A percentile compares a stretch with the other conserved stretches of the same genome.
Conservation (phyloP, 1,140 invertebrate species). For the Sycobia sp. region DNA sequence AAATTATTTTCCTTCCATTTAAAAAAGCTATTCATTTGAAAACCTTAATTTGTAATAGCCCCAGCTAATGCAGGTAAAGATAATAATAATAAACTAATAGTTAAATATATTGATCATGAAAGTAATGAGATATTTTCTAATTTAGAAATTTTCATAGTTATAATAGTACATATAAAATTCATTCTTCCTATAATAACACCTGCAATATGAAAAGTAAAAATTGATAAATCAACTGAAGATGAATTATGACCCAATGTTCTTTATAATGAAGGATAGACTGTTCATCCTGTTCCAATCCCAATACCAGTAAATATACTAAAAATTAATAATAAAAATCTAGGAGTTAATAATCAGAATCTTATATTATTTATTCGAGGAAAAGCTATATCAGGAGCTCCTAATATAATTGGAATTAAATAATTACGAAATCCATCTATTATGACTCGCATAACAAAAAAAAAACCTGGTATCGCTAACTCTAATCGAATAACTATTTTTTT, state of each 20-base stretch:
- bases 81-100: conserved; percentile 69
- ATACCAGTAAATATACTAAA: conserved; percentile 65
- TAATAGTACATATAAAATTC: conserved; percentile 70
- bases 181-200: no score
- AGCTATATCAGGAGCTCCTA: conserved; percentile 75
- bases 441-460: conserved; percentile 80
- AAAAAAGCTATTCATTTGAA: no score
- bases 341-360: conserved; percentile 75
- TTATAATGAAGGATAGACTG: conserved; percentile 72
- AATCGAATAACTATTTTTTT: conserved; percentile 71
- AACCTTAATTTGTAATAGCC: conserved; percentile 75
- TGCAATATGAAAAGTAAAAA: conserved; percentile 72
- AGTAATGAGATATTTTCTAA: conserved; percentile 67
- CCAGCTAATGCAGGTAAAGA: conserved; percentile 74
- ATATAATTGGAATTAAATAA: conserved; percentile 75
- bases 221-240: conserved; percentile 68
- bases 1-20: no score
- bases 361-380: conserved; percentile 81
- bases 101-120: conserved; percentile 72
- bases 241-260: conserved; percentile 64
- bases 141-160: conserved; percentile 63
- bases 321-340: conserved; percentile 67
- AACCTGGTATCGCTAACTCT: conserved; percentile 68
- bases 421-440: conserved; percentile 82
- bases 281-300: conserved; percentile 71